A percentile compares a stretch with the other conserved stretches of the same genome.
These are phyloP conservation scores for Hippopotamyrus pictus DNA, from an alignment of 2,797 vertebrate species.

Conservation along the genomic window DNA sequence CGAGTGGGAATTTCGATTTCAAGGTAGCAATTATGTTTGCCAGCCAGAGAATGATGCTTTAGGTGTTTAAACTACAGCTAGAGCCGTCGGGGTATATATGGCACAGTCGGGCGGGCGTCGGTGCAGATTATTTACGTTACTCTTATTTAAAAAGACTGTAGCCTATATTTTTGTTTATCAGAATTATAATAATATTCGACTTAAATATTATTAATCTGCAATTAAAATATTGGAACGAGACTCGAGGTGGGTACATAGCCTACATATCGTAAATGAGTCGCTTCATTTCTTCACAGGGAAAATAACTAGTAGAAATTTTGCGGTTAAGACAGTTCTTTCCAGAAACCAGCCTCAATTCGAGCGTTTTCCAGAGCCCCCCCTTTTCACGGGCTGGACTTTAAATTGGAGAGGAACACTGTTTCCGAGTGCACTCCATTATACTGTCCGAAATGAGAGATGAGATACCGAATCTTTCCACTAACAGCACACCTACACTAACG, in stretches of 20 bases:
- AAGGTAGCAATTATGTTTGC: neutral
- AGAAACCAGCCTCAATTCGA: neutral
- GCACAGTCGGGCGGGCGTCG: neutral
- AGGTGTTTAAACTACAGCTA: neutral
- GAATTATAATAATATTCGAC: neutral
- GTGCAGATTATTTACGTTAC: neutral
- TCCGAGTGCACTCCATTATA: neutral
- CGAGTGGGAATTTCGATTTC: neutral
- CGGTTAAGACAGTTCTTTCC: neutral
- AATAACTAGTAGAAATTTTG: neutral
- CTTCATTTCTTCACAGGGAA: neutral
- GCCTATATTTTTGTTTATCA: neutral
- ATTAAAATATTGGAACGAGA: neutral
- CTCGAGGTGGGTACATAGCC: neutral
- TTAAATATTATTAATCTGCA: neutral
- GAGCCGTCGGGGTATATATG: neutral
- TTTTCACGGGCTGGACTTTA: neutral
- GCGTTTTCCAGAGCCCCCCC: neutral
- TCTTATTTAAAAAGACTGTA: neutral
- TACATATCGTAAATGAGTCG: neutral
- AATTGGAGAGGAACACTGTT: neutral
- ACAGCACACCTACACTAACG: neutral
- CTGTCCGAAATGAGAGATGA: neutral
- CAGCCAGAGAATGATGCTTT: neutral
- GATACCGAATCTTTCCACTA: neutral